phyloP scores from a whole-genome alignment of 1,140 invertebrate genomes.

The Neodiprion pinetum region DNA sequence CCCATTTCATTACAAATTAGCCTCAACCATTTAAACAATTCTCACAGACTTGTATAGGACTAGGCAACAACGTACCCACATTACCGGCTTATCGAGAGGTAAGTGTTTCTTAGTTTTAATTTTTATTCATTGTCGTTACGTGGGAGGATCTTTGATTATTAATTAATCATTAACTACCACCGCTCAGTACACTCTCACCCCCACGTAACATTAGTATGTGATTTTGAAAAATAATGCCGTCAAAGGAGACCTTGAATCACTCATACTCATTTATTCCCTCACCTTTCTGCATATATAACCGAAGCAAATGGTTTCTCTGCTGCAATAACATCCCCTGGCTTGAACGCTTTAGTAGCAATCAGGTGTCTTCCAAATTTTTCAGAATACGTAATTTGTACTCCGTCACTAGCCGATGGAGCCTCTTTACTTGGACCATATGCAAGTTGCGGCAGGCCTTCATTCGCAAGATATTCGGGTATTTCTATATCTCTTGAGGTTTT shows the following conservation, averaged over 20 bases:
- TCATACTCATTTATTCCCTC: constrained; percentile 37
- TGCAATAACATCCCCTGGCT: constrained; percentile 80
- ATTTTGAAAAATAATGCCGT: too few species aligned
- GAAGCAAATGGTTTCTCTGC: constrained; percentile 82
- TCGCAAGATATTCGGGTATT: constrained; percentile 42
- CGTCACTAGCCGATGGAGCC: constrained; percentile 66
- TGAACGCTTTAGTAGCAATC: constrained; percentile 70
- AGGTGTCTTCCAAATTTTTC: constrained; percentile 72
- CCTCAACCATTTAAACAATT: too few species aligned
- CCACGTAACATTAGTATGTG: too few species aligned
- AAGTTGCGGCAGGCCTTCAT: constrained; percentile 43
- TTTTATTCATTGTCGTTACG: too few species aligned
- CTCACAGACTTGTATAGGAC: too few species aligned
- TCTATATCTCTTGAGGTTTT: not conserved
- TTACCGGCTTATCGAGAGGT: too few species aligned
- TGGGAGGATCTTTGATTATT: too few species aligned
- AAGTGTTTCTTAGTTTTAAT: too few species aligned
- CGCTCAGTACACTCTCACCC: too few species aligned
- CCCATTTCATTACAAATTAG: too few species aligned
- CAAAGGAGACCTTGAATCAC: constrained; percentile 23
- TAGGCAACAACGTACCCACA: too few species aligned
- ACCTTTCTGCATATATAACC: constrained; percentile 71
- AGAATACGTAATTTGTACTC: constrained; percentile 66
- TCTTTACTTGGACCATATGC: constrained; percentile 56
- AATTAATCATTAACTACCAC: too few species aligned